phyloP scores from a whole-genome alignment of 2,888 invertebrate species.

The Orgyia antiqua region DNA sequence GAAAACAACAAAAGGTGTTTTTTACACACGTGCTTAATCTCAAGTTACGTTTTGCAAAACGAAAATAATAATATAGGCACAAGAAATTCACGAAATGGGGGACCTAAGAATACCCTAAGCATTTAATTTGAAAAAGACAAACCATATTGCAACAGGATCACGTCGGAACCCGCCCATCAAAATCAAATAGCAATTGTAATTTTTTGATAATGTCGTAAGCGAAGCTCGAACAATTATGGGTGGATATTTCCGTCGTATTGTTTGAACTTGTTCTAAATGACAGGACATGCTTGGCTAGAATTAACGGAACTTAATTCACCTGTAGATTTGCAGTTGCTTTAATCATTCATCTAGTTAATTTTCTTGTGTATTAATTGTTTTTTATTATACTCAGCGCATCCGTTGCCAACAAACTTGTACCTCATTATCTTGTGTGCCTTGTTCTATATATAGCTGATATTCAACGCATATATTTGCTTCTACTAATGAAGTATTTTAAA shows the following conservation, averaged over 20 bases:
- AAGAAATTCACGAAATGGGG: conserved; percentile 45
- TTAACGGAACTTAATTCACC: conserved; percentile 39
- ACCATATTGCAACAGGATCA: conserved; percentile 51
- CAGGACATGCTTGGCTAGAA: conserved; percentile 51
- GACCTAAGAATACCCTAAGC: conserved; percentile 43
- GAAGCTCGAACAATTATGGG: conserved; percentile 58
- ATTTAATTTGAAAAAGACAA: conserved; percentile 73
- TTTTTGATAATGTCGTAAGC: conserved; percentile 64
- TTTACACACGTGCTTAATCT: conserved; percentile 63
- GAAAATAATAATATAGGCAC: conserved; percentile 47
- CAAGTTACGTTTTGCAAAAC: conserved; percentile 59
- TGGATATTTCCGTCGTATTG: conserved; percentile 66
- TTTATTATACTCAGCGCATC: conserved; percentile 53
- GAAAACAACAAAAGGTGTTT: conserved; percentile 48
- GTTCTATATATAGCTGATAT: conserved; percentile 18
- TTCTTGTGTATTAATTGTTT: conserved; percentile 56
- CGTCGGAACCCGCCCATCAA: conserved; percentile 52
- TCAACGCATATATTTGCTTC: conserved; percentile 4
- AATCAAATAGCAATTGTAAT: conserved; percentile 69
- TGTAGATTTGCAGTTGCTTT: conserved; percentile 57
- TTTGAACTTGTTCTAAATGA: conserved; percentile 44
- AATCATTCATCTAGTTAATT: conserved; percentile 47
- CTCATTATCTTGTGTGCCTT: conserved; percentile 52
- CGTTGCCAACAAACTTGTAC: conserved; percentile 53
- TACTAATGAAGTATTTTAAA: conserved; percentile 2